phyloP scores from a whole-genome alignment of 1,140 invertebrate species.

The Sycophila sp. region DNA sequence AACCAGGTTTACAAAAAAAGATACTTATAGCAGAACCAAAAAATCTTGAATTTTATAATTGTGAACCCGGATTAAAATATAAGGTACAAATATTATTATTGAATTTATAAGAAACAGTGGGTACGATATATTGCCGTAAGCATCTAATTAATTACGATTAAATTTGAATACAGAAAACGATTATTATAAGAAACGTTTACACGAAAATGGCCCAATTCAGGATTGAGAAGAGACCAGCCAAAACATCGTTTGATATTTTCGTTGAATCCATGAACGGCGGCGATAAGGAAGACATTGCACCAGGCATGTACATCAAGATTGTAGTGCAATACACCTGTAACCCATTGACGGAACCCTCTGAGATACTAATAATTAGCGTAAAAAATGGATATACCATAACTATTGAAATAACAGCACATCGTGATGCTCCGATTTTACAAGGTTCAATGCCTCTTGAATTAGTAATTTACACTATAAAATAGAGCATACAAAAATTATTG shows the following conservation, averaged over 20 bases:
- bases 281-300: conserved; percentile 43
- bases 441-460: conserved; percentile 26
- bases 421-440: conserved; percentile 50
- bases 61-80: conserved; percentile 44
- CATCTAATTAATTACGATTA: background rate
- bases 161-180: conserved; percentile 43
- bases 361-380: conserved; percentile 46
- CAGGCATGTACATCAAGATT: conserved; percentile 52
- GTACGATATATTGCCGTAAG: background rate
- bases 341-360: conserved; percentile 43
- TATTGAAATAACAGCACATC: conserved; percentile 42
- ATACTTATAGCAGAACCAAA: conserved; percentile 45
- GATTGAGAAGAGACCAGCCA: conserved; percentile 33
- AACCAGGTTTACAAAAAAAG: background rate
- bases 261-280: conserved; percentile 27
- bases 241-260: conserved; percentile 45
- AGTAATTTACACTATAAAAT: no score
- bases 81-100: conserved; percentile 37
- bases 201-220: conserved; percentile 47
- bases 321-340: conserved; percentile 46
- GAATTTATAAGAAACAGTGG: background rate
- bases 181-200: conserved; percentile 50
- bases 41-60: conserved; percentile 52
- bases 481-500: no score
- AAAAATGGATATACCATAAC: conserved; percentile 43